These are phyloP conservation scores for Agrochola lota DNA, from an alignment of 2,888 invertebrate genomes.

Conservation along the genomic window DNA sequence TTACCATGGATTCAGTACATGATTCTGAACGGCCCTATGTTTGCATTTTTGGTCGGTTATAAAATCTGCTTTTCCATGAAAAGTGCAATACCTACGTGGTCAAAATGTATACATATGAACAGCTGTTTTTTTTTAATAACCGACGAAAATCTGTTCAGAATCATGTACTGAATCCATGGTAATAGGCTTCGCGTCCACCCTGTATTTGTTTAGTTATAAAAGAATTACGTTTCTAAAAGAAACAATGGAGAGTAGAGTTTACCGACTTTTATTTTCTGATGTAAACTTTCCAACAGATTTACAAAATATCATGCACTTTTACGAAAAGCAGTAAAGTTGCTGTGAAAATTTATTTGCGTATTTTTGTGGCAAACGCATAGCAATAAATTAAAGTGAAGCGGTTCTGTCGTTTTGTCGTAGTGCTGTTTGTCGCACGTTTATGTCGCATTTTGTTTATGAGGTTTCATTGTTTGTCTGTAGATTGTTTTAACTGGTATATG, in stretches of 20 bases:
- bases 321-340: slow-evolving; percentile 46
- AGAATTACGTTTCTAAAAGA: background rate
- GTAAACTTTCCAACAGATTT: background rate
- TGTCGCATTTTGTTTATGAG: slow-evolving; percentile 42
- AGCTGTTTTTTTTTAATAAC: no score
- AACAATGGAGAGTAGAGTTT: background rate
- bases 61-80: no score
- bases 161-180: no score
- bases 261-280: background rate
- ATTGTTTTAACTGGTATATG: background rate
- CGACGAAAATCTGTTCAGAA: no score
- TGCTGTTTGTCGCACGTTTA: slow-evolving; percentile 43
- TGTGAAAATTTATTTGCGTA: slow-evolving; percentile 40
- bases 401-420: slow-evolving; percentile 40
- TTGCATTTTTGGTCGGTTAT: no score
- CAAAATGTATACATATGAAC: no score
- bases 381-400: slow-evolving; percentile 49
- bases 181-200: no score
- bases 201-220: background rate
- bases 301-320: slow-evolving; percentile 34
- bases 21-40: no score
- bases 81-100: no score
- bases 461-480: slow-evolving; percentile 25
- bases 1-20: no score
- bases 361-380: slow-evolving; percentile 51